phyloP scores from a whole-genome alignment of 2,888 invertebrate species.

The Catocala sponsa region DNA sequence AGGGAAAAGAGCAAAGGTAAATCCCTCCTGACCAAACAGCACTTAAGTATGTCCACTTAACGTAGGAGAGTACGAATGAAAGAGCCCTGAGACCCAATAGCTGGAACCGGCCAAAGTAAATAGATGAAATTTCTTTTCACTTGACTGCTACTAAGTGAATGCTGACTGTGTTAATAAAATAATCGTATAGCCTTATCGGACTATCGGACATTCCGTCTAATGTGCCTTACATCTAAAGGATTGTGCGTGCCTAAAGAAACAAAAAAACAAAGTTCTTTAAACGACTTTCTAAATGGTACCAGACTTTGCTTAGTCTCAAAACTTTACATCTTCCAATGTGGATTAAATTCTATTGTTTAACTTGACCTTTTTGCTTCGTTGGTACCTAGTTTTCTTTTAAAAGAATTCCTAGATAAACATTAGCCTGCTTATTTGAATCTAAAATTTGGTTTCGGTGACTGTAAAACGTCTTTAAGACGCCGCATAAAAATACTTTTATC shows the following conservation, averaged over 20 bases:
- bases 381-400: conserved; percentile 16
- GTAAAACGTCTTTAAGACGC: conserved; percentile 24
- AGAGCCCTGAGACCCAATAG: conserved; percentile 61
- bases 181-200: conserved; percentile 47
- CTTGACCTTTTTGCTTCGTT: conserved; percentile 28
- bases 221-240: conserved; percentile 29
- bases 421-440: conserved; percentile 13
- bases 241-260: conserved; percentile 29
- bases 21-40: conserved; percentile 85
- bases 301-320: conserved; percentile 34
- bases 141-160: conserved; percentile 55
- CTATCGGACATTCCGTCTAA: conserved; percentile 41
- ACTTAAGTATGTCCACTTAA: conserved; percentile 85
- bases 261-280: conserved; percentile 34
- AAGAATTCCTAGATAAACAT: conserved; percentile 7
- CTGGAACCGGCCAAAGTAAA: conserved; percentile 71
- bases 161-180: conserved; percentile 59
- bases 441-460: conserved; percentile 23
- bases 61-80: conserved; percentile 73
- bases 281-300: conserved; percentile 35
- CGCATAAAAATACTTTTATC: conserved; percentile 40
- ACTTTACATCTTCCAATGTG: conserved; percentile 30
- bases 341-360: conserved; percentile 46
- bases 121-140: conserved; percentile 75
- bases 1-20: conserved; percentile 84